Evolutionary conservation across 2,888 invertebrate species (phyloP), one percentile per base, ranked within the genome.

Genomic region (Platycheirus albimanus): DNA sequence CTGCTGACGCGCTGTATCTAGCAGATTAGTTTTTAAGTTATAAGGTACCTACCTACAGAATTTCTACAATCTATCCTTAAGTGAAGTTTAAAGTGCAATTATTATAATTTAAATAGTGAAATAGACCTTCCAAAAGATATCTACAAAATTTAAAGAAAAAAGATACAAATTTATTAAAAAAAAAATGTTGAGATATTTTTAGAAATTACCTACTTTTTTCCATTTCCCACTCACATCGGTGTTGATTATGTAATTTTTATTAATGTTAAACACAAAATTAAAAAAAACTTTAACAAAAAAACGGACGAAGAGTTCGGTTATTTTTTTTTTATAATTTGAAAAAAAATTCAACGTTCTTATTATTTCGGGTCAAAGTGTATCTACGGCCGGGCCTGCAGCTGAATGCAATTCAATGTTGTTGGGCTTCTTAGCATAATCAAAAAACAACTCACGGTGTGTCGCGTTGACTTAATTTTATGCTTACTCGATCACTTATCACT

Each of bases 401-500:
- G 38, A 77, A 77, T 77, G 63, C 64, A 77, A 71, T 76, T 36
- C 10, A 20, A 19, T 43, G n/a, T 54, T 36, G 51, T 61, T 51
- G 24, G 19, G 7, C 6, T 67, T 33, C 1, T 47, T 52, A 30
- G 8, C 13, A 41, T 47, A 63, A n/a, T n/a, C n/a, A n/a, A n/a
- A 41, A 63, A 72, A 58, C 38, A 75, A 41, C 51, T 20, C 54
- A 33, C 52, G 61, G 43, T 56, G 30, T 61, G 61, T 47, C 54
- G 71, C 66, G 81, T 28, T 61, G 61, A 67, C 66, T 81, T 77
- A 63, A 81, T 71, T 81, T 81, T 77, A 72, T 81, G 81, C 77
- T 81, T 81, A 77, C 81, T 77, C 71, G 66, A 77, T 81, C 81
- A 81, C 77, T 81, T 81, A 77, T 38, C 71, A 81, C 77, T 56